These are phyloP conservation scores for Seriola quinqueradiata DNA, from an alignment of 2,113 vertebrate species.

Conservation along the genomic window DNA sequence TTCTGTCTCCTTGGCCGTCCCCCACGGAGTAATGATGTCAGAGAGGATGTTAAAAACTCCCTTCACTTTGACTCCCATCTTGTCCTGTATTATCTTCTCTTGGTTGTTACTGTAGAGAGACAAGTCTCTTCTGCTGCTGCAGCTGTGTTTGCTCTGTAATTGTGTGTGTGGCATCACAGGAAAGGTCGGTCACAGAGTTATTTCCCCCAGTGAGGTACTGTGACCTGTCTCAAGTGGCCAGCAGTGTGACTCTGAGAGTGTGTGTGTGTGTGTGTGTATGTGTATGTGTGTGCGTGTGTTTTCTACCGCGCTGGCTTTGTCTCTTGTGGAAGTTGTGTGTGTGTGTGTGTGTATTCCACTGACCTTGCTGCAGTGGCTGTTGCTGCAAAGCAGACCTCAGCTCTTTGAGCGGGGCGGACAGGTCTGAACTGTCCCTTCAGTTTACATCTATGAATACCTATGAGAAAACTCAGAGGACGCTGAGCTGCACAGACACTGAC, in stretches of 20 bases:
- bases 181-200: slow-evolving; percentile 52
- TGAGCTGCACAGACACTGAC: slow-evolving; percentile 20
- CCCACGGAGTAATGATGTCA: slow-evolving; percentile 4
- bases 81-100: slow-evolving; percentile 37
- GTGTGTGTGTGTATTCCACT: not conserved
- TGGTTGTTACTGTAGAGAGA: slow-evolving; percentile 18
- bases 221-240: slow-evolving; percentile 34
- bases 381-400: slow-evolving; percentile 5
- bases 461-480: not conserved
- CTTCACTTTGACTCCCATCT: slow-evolving; percentile 14
- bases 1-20: slow-evolving; percentile 14
- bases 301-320: not conserved
- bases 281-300: not conserved
- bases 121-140: not conserved
- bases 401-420: slow-evolving; percentile 1
- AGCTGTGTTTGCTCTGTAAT: slow-evolving; percentile 37
- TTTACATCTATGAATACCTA: slow-evolving; percentile 24
- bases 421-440: slow-evolving; percentile 19
- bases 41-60: not conserved
- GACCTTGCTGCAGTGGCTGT: slow-evolving; percentile 42
- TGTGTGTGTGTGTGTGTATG: not conserved
- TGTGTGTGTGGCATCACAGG: slow-evolving; percentile 29
- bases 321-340: not conserved
- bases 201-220: slow-evolving; percentile 38
- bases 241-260: not conserved